These are phyloP conservation scores for Neomorphus geoffroyi DNA, from an alignment of 2,797 vertebrate genomes.

Conservation along the genomic window DNA sequence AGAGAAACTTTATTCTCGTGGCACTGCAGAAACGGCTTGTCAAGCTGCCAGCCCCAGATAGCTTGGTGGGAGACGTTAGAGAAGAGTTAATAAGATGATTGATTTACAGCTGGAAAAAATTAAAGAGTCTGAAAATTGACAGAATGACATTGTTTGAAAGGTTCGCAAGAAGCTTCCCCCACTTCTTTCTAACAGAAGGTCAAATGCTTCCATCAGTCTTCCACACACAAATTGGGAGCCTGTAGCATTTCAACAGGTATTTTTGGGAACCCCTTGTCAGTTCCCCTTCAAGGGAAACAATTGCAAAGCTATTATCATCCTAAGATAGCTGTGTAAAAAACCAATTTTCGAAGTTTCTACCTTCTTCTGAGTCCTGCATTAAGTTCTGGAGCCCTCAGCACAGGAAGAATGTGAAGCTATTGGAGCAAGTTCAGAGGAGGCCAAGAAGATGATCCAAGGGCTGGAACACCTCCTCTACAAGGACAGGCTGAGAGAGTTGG, in stretches of 20 bases:
- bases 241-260: neutral
- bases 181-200: neutral
- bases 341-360: neutral
- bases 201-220: neutral
- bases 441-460: too few relatives aligned
- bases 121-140: slow-evolving; percentile 64
- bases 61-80: slow-evolving; percentile 46
- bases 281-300: neutral
- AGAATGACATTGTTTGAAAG: slow-evolving; percentile 51
- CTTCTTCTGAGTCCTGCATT: neutral
- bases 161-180: neutral
- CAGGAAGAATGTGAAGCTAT: too few relatives aligned
- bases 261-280: neutral
- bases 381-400: too few relatives aligned
- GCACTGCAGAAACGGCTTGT: slow-evolving; percentile 28
- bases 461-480: too few relatives aligned
- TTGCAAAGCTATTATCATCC: neutral
- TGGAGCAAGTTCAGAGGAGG: too few relatives aligned
- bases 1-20: slow-evolving; percentile 75
- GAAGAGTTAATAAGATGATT: slow-evolving; percentile 70
- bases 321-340: neutral
- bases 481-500: too few relatives aligned
- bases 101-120: slow-evolving; percentile 77
- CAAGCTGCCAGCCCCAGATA: slow-evolving; percentile 73
- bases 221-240: neutral